Base-by-base conservation (phyloP, 2,888 invertebrate genomes). In the Latrodectus hesperus region DNA sequence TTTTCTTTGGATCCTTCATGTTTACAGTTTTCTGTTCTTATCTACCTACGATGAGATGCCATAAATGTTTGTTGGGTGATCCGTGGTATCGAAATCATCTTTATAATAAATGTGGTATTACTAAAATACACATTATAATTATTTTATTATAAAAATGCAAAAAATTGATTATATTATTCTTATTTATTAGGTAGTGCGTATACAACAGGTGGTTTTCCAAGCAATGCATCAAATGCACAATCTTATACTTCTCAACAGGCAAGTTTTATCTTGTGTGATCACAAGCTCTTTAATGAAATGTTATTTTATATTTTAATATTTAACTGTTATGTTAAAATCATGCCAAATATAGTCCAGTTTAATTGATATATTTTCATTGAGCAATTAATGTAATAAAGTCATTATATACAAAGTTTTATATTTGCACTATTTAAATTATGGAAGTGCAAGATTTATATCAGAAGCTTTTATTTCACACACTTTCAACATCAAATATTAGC, bases 171-270 rank as follows among this genome's bases (percentile, higher is more conserved):
- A 38, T 11, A 14, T 6, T n/a, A 8, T 68, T 68, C 17, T 68
- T 1, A 68, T 26, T 60, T 51, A 38, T 68, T 22, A 89, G 89
- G 86, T 49, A 80, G 86, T 70, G 79, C 86, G 17, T 89, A 89
- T 26, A 55, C 86, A 10, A 49, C 86, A 14, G 64, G 86, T 51
- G 79, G 86, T 78, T 89, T 83, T 79, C 60, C 89, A 26, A 80
- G 86, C 51, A 89, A 81, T 51, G 79, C 89, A 70, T 51, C 82
- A 68, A 86, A 82, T 72, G 82, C 89, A 67, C 89, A 89, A 83
- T 75, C 79, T 60, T 89, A 84, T 65, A 73, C 84, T 73, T 76
- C 89, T 51, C 89, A 89, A 82, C 89, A 89, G 71, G 89, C 86
- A 82, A 74, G 53, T 26, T 38, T 22, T 5, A 6, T 12, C 52